Percentiles rank a stretch among this genome's conserved stretches.
Evolutionary conservation across 2,113 vertebrate genomes (phyloP).

Genomic region (Pygathrix nemaeus): DNA sequence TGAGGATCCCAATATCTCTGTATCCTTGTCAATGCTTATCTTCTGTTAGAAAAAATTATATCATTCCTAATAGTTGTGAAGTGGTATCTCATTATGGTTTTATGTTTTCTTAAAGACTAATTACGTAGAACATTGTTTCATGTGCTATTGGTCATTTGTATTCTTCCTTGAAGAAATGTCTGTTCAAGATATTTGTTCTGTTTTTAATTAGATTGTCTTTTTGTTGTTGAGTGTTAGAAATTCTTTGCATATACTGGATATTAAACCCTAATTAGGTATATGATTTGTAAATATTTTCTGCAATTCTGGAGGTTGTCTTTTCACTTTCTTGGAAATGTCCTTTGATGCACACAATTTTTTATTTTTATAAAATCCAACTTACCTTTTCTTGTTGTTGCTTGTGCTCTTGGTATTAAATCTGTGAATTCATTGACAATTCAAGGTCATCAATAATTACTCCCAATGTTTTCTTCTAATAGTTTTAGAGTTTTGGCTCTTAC

Average conservation of each 20-base stretch:
- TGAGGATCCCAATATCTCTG: background rate
- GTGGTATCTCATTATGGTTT: background rate
- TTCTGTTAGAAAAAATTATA: background rate
- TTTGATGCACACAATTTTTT: background rate
- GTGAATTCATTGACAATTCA: background rate
- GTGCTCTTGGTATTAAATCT: background rate
- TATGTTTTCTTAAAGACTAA: background rate
- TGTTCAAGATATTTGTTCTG: background rate
- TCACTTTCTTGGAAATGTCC: background rate
- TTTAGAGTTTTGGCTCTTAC: background rate
- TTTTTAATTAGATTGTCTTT: background rate
- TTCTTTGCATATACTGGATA: background rate
- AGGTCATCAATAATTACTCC: background rate
- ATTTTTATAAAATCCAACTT: background rate
- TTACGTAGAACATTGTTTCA: background rate
- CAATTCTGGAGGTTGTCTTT: background rate
- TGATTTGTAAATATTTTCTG: background rate
- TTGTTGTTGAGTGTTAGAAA: background rate
- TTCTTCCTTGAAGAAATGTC: background rate
- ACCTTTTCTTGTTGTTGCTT: background rate
- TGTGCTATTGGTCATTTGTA: background rate
- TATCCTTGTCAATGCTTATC: background rate
- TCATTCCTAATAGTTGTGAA: background rate
- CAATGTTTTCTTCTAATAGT: background rate
- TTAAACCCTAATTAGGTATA: background rate